Evolutionary conservation across 2,797 vertebrate species (phyloP).

Genomic region (Eospalax fontanierii): DNA sequence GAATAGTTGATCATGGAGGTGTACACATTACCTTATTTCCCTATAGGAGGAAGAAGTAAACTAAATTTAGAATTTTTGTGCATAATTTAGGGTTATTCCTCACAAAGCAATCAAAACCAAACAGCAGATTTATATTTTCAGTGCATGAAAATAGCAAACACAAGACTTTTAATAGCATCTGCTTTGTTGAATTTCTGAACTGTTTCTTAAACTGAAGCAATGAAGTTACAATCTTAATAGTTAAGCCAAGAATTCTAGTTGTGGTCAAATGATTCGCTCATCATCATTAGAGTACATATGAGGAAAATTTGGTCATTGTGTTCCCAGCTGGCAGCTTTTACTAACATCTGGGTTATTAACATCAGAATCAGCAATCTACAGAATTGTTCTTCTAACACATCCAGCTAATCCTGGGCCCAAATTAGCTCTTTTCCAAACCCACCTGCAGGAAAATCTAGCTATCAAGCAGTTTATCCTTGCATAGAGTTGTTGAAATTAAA

Average conservation of each 20-base stretch:
- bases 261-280: slow-evolving; percentile 89
- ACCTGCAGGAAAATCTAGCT: slow-evolving; percentile 86
- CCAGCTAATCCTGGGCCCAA: slow-evolving; percentile 87
- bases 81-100: slow-evolving; percentile 1
- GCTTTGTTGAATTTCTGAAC: slow-evolving; percentile 70
- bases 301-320: slow-evolving; percentile 89
- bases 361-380: slow-evolving; percentile 91
- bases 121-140: slow-evolving; percentile 67
- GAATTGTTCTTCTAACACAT: slow-evolving; percentile 88
- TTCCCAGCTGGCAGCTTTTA: slow-evolving; percentile 89
- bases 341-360: slow-evolving; percentile 91
- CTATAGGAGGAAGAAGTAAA: neutral
- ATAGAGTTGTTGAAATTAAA: slow-evolving; percentile 60
- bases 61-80: slow-evolving; percentile 56
- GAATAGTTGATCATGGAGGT: neutral
- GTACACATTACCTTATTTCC: slow-evolving; percentile 1
- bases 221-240: slow-evolving; percentile 80
- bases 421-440: slow-evolving; percentile 87
- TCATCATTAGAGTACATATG: slow-evolving; percentile 89
- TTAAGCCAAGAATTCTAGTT: slow-evolving; percentile 87
- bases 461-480: slow-evolving; percentile 66
- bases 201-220: slow-evolving; percentile 73
- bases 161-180: slow-evolving; percentile 16
- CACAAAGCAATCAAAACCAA: slow-evolving; percentile 65
- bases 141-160: slow-evolving; percentile 53